phyloP scores from a whole-genome alignment of 2,113 vertebrate genomes.

The Odobenus rosmarus region DNA sequence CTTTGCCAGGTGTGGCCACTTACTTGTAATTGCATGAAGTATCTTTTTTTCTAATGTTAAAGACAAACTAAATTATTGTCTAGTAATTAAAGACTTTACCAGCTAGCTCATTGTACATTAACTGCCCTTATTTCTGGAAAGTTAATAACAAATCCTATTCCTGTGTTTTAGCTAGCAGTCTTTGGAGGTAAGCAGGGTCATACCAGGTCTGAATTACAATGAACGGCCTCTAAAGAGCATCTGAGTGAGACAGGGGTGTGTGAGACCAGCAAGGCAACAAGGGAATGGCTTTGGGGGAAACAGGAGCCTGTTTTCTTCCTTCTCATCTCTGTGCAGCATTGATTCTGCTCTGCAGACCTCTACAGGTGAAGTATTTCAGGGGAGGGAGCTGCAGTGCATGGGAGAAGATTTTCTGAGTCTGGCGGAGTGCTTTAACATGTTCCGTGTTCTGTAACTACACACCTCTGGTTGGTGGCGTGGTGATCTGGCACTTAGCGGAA shows the following conservation, averaged over 20 bases:
- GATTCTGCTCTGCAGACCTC: background rate
- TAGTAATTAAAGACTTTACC: constrained; percentile 60
- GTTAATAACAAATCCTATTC: constrained; percentile 64
- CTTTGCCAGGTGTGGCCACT: background rate
- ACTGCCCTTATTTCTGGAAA: constrained; percentile 63
- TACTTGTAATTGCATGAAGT: constrained; percentile 11
- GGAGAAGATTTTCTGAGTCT: background rate
- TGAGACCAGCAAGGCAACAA: background rate
- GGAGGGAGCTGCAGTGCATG: background rate
- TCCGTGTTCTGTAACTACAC: background rate
- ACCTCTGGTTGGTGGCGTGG: background rate
- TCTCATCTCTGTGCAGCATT: background rate
- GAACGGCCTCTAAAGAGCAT: constrained; percentile 34
- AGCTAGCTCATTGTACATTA: constrained; percentile 62
- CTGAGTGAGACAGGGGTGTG: background rate
- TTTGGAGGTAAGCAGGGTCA: constrained; percentile 45
- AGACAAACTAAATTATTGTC: constrained; percentile 37
- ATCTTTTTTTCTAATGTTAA: constrained; percentile 3
- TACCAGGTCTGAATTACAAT: constrained; percentile 6
- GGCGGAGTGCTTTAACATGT: background rate
- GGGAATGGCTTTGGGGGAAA: background rate
- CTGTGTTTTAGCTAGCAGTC: constrained; percentile 45
- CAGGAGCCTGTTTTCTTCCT: background rate
- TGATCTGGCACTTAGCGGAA: background rate
- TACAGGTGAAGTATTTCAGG: background rate